Percentiles rank a stretch among this genome's conserved stretches.
Evolutionary conservation across 2,113 vertebrate genomes (phyloP).

Genomic region (Notarius quadriscutis): DNA sequence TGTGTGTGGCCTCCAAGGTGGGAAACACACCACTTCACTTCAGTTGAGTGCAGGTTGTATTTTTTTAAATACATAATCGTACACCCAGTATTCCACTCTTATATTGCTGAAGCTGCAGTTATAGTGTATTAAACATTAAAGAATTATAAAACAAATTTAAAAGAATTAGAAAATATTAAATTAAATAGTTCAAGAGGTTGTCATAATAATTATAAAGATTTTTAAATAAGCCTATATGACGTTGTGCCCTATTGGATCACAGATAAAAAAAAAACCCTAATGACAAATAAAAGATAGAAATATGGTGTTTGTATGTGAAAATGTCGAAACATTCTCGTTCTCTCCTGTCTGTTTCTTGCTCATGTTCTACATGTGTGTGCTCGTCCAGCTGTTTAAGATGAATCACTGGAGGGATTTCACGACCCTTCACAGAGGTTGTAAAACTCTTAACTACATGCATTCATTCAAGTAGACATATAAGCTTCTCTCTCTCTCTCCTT

Average conservation of each 20-base stretch:
- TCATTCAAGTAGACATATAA: conserved; percentile 40
- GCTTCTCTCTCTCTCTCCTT: conserved; percentile 6
- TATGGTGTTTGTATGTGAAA: neutral
- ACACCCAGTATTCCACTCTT: neutral
- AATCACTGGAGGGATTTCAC: conserved; percentile 67
- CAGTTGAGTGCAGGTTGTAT: neutral
- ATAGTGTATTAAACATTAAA: neutral
- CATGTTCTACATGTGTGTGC: conserved; percentile 56
- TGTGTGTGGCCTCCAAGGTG: conserved; percentile 50
- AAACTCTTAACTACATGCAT: conserved; percentile 53
- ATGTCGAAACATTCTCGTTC: neutral
- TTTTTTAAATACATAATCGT: neutral
- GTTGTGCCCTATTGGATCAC: neutral
- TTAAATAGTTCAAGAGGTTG: neutral
- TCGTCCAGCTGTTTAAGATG: conserved; percentile 73
- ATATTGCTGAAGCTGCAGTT: neutral
- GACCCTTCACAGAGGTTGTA: conserved; percentile 64
- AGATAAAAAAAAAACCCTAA: neutral
- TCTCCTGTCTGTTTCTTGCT: conserved; percentile 42
- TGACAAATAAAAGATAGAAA: neutral
- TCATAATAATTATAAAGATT: neutral
- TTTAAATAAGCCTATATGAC: neutral
- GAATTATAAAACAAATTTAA: neutral
- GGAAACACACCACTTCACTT: conserved; percentile 36
- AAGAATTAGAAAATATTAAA: neutral